These are phyloP conservation scores for Salvelinus alpinus DNA, from an alignment of 2,113 vertebrate genomes.

Conservation along the genomic window DNA sequence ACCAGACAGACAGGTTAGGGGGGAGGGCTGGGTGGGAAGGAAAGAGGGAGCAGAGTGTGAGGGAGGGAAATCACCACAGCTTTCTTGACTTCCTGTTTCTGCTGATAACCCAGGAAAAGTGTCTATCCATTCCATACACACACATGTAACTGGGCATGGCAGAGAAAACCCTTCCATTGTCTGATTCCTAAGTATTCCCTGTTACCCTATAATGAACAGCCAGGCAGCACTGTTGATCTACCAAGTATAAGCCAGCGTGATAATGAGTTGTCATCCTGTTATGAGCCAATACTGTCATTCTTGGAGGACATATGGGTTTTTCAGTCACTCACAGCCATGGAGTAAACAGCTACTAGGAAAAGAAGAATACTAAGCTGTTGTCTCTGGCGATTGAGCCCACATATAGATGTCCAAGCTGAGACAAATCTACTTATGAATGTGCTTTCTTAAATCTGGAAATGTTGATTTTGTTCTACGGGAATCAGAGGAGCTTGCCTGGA, in stretches of 20 bases:
- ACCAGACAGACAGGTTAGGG: constrained; percentile 71
- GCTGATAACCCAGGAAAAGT: background rate
- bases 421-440: background rate
- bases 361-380: background rate
- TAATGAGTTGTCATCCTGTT: background rate
- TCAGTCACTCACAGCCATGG: background rate
- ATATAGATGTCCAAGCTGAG: background rate
- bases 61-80: background rate
- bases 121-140: background rate
- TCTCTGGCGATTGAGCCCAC: background rate
- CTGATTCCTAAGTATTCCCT: background rate
- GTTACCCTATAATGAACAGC: background rate
- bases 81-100: constrained; percentile 21
- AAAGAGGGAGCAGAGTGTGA: constrained; percentile 5
- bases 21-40: constrained; percentile 53
- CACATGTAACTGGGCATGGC: background rate
- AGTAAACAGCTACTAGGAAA: background rate
- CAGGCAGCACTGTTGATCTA: background rate
- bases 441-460: constrained; percentile 22
- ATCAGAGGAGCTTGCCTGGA: constrained; percentile 27
- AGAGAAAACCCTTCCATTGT: background rate
- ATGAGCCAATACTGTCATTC: background rate
- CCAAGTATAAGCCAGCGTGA: background rate
- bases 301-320: background rate
- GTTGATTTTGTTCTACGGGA: constrained; percentile 11